A percentile compares a stretch with the other conserved stretches of the same genome.
phyloP scores from a whole-genome alignment of 2,888 invertebrate species.

The Acrobasis suavella region DNA sequence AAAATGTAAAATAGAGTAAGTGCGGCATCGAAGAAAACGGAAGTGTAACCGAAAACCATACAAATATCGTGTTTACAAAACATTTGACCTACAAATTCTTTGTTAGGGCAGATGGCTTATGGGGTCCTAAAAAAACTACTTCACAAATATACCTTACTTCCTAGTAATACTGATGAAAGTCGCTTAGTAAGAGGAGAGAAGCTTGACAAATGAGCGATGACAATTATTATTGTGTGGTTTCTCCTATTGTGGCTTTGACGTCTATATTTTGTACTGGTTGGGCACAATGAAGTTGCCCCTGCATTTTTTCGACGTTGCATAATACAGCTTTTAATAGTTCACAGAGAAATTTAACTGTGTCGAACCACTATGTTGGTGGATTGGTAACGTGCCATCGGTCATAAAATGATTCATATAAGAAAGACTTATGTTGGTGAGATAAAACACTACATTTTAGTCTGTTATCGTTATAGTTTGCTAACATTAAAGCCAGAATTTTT shows the following conservation, averaged over 20 bases:
- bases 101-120: conserved; percentile 58
- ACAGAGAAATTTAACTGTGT: not conserved
- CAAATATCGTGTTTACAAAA: conserved; percentile 61
- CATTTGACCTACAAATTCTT: conserved; percentile 70
- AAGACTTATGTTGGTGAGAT: too few species aligned
- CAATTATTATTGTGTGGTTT: conserved; percentile 72
- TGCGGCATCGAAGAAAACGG: conserved; percentile 29
- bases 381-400: too few species aligned
- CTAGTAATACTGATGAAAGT: conserved; percentile 48
- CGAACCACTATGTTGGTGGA: too few species aligned
- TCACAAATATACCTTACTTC: conserved; percentile 40
- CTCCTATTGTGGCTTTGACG: conserved; percentile 59
- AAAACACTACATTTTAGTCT: too few species aligned
- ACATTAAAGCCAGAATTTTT: too few species aligned
- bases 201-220: conserved; percentile 77
- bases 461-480: too few species aligned
- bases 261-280: conserved; percentile 57
- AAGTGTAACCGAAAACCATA: conserved; percentile 39
- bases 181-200: conserved; percentile 39
- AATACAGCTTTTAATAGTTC: conserved; percentile 12
- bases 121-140: conserved; percentile 25
- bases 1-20: not conserved
- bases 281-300: conserved; percentile 36
- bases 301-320: conserved; percentile 18
- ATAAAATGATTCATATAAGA: too few species aligned